Evolutionary conservation across 2,888 invertebrate species (phyloP), one percentile per base, ranked within the genome.

Genomic region (Hoplodrina ambigua): DNA sequence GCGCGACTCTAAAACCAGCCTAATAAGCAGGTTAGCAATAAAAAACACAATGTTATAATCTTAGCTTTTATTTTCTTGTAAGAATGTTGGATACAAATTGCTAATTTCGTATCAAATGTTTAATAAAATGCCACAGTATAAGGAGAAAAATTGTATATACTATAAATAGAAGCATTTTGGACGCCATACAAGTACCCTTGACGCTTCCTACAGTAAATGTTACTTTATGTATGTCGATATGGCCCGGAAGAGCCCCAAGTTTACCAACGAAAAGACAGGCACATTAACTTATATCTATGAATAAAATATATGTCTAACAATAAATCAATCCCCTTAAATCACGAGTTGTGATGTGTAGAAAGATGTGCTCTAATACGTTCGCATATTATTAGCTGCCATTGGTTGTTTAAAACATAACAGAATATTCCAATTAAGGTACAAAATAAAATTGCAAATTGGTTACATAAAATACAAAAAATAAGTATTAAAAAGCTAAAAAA

Each of bases 51-150:
- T 77, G 37, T 85, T 82, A 82, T 86, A 89, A 71, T 90, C 88
- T 90, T 93, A 93, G 87, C 88, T 89, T 94, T 94, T 94, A 94
- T 93, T 95, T 90, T 93, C 88, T 90, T 93, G 90, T 93, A 94
- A 93, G 93, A 94, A 92, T 90, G 90, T 91, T 91, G 91, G 92
- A 94, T 94, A 95, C 94, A 94, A 94, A 94, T 91, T 84, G 91
- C 91, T 91, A 90, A 89, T 91, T 92, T 91, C 92, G 93, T 94
- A 95, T 94, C 94, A 94, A 95, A 95, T 92, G 86, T 93, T 92
- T 87, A 90, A 68, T 77, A 93, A 94, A 94, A 94, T 93, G 92
- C 92, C 90, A 91, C 85, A 89, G 89, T 91, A 87, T 78, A 92
- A 88, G 87, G 90, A 88, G 90, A 91, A 90, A 91, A 92, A 91